These are phyloP conservation scores for Rhagophthalmus giganteus DNA, from an alignment of 2,888 invertebrate species.

Conservation along the genomic window DNA sequence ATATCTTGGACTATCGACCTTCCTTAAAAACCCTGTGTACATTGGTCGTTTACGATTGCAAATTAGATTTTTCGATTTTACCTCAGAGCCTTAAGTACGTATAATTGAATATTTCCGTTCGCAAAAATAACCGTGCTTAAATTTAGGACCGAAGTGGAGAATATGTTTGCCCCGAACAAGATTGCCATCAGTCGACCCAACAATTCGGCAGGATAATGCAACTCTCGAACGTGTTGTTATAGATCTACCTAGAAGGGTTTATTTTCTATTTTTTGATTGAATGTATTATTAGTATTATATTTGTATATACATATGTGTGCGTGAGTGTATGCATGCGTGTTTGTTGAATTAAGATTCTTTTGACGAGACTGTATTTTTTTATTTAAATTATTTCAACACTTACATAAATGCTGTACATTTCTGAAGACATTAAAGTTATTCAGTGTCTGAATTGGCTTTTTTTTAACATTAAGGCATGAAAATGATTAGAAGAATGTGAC, in stretches of 20 bases:
- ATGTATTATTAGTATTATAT: constrained; percentile 7
- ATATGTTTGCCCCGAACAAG: constrained; percentile 72
- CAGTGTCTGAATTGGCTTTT: too few relatives aligned
- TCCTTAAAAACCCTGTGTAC: constrained; percentile 74
- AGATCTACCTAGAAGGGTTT: background rate
- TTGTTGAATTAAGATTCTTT: constrained; percentile 9
- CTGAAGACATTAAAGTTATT: constrained; percentile 1
- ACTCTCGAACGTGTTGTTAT: background rate
- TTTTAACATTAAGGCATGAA: too few relatives aligned
- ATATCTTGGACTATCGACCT: constrained; percentile 79
- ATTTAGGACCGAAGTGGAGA: constrained; percentile 67
- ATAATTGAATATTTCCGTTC: too few relatives aligned
- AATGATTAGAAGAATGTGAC: too few relatives aligned
- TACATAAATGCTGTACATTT: constrained; percentile 3
- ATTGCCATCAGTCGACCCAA: constrained; percentile 60
- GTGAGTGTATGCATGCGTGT: too few relatives aligned
- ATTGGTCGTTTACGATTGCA: constrained; percentile 65
- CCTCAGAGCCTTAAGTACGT: constrained; percentile 68
- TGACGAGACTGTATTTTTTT: constrained; percentile 22
- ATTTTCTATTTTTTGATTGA: background rate
- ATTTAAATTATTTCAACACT: constrained; percentile 16
- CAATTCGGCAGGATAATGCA: constrained; percentile 50
- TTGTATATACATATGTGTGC: constrained; percentile 6
- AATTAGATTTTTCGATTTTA: constrained; percentile 64
- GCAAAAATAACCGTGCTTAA: too few relatives aligned